Evolutionary conservation across 2,113 vertebrate genomes (phyloP).

Genomic region (Campylomormyrus numenius): DNA sequence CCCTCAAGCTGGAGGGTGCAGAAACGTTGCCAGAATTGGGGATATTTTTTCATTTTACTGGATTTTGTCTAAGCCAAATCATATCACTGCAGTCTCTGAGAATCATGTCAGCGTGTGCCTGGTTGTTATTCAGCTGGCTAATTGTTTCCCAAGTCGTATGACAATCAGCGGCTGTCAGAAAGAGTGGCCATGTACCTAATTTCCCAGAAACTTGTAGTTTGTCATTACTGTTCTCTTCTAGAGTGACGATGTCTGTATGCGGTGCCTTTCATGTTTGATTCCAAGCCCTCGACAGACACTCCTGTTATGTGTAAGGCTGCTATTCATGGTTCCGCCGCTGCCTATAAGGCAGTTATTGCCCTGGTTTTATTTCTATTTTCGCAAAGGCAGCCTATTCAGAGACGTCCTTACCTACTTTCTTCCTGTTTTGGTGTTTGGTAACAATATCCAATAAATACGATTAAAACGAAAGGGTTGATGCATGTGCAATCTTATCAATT

Average conservation of each 20-base stretch:
- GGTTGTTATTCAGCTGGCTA: neutral
- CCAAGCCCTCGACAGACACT: neutral
- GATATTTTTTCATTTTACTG: neutral
- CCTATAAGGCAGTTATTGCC: neutral
- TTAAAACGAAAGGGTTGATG: neutral
- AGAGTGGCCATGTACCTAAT: neutral
- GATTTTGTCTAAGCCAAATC: neutral
- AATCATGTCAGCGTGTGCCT: neutral
- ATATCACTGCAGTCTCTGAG: neutral
- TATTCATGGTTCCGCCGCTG: neutral
- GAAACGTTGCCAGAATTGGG: neutral
- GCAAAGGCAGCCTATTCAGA: neutral
- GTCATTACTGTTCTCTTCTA: neutral
- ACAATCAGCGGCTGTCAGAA: neutral
- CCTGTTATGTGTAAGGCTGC: neutral
- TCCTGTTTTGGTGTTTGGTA: neutral
- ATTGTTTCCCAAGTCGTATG: neutral
- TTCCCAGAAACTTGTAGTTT: neutral
- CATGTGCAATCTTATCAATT: neutral
- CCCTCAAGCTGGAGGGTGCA: neutral
- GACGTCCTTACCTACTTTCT: neutral
- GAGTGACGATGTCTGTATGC: neutral
- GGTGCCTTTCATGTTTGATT: neutral
- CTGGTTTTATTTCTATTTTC: neutral
- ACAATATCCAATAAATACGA: neutral